Evolutionary conservation across 2,113 vertebrate species (phyloP).

Genomic region (Setophaga petechia): DNA sequence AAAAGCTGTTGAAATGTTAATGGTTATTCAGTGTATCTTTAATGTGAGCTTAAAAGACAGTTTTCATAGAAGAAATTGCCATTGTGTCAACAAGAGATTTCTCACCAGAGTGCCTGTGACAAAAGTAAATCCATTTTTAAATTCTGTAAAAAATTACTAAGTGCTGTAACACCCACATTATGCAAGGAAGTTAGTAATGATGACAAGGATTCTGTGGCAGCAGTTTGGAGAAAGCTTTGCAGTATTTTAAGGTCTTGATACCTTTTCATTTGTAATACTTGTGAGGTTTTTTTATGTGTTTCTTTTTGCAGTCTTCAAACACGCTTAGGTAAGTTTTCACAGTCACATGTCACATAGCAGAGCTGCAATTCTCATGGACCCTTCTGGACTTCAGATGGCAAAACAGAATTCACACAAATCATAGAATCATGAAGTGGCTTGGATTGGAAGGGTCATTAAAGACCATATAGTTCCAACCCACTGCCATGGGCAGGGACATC

Average conservation of each 20-base stretch:
- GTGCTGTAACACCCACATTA: background rate
- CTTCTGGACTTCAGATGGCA: background rate
- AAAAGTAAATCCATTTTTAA: constrained; percentile 17
- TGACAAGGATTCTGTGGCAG: background rate
- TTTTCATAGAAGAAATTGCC: background rate
- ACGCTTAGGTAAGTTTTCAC: background rate
- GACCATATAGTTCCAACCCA: background rate
- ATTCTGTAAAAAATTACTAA: background rate
- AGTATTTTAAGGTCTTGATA: background rate
- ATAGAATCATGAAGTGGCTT: background rate
- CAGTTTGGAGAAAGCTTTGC: background rate
- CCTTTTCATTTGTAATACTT: background rate
- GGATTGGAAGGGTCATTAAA: background rate
- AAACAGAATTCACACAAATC: background rate
- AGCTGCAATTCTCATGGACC: background rate
- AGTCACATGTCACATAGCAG: background rate
- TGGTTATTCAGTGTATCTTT: background rate
- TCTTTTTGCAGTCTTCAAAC: background rate
- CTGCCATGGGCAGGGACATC: too few relatives aligned
- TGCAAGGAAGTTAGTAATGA: background rate
- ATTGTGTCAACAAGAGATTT: constrained; percentile 9
- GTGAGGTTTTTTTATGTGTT: too few relatives aligned
- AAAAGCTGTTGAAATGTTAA: constrained; percentile 16
- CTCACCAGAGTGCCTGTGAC: background rate
- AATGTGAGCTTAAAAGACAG: background rate